These are phyloP conservation scores for Cottoperca gobio DNA, from an alignment of 2,797 vertebrate species.

Conservation along the genomic window DNA sequence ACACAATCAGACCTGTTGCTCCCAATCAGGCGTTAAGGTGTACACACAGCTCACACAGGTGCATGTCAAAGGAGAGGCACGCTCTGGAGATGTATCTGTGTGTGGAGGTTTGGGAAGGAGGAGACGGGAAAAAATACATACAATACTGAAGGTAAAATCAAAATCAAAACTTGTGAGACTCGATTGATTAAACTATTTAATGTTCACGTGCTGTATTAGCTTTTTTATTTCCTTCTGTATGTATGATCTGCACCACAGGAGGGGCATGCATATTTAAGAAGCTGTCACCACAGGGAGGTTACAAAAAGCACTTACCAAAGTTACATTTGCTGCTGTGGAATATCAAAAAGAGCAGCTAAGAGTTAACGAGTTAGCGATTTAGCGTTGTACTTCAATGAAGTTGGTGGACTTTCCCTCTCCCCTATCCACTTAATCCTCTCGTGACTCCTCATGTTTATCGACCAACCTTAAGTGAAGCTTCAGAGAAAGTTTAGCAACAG, in stretches of 20 bases:
- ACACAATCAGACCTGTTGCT: conserved; percentile 74
- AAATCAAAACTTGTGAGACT: neutral
- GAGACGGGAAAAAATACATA: neutral
- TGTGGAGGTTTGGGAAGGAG: conserved; percentile 14
- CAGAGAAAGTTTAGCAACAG: neutral
- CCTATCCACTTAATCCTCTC: neutral
- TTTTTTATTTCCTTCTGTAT: conserved; percentile 16
- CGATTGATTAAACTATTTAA: neutral
- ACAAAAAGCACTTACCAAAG: conserved; percentile 14
- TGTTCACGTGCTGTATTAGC: neutral
- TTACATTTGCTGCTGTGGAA: conserved; percentile 12
- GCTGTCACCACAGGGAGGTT: conserved; percentile 21
- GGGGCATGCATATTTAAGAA: conserved; percentile 14
- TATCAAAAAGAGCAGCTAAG: conserved; percentile 10
- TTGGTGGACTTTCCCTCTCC: neutral
- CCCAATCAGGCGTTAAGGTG: conserved; percentile 70
- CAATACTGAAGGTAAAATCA: neutral
- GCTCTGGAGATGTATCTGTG: conserved; percentile 14
- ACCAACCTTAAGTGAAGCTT: neutral
- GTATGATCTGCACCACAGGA: conserved; percentile 26
- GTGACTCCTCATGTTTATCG: conserved; percentile 1
- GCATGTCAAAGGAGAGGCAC: conserved; percentile 36
- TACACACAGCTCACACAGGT: conserved; percentile 11
- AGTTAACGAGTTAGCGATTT: conserved; percentile 9
- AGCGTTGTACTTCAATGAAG: neutral